Conservation (phyloP, 2,797 vertebrate species). For the Rhincodon typus region DNA sequence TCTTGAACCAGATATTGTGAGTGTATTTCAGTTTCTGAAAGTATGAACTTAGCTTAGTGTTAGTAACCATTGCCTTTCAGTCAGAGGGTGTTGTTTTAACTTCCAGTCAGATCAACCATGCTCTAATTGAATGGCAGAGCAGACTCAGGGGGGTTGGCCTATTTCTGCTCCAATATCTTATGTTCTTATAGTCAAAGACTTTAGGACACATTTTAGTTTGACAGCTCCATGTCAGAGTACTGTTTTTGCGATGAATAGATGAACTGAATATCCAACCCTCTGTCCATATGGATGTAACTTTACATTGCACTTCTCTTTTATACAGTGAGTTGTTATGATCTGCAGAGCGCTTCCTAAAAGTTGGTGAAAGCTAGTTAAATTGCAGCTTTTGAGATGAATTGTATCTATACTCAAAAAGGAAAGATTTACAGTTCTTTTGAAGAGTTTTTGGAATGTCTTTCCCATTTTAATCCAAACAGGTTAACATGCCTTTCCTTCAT, state of each 20-base stretch:
- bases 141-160: too few relatives aligned
- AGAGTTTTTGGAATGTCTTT: not conserved
- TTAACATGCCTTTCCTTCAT: not conserved
- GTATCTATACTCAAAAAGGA: not conserved
- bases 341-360: not conserved
- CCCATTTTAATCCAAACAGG: not conserved
- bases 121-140: too few relatives aligned
- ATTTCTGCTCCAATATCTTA: too few relatives aligned
- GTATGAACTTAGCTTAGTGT: not conserved
- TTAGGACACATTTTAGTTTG: not conserved
- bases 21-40: not conserved
- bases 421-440: not conserved
- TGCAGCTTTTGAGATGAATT: not conserved
- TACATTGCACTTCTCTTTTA: not conserved
- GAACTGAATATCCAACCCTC: not conserved
- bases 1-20: not conserved
- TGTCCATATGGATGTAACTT: not conserved
- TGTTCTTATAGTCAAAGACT: not conserved
- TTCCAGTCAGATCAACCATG: not conserved
- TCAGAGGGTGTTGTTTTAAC: not conserved
- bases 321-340: not conserved
- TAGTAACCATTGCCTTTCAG: not conserved
- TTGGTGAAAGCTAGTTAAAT: not conserved
- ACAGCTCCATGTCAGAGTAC: not conserved
- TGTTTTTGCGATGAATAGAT: not conserved